Evolutionary conservation across 2,797 vertebrate species (phyloP), one percentile per base, ranked within the genome.

Genomic region (Hypotaenidia philippensis): DNA sequence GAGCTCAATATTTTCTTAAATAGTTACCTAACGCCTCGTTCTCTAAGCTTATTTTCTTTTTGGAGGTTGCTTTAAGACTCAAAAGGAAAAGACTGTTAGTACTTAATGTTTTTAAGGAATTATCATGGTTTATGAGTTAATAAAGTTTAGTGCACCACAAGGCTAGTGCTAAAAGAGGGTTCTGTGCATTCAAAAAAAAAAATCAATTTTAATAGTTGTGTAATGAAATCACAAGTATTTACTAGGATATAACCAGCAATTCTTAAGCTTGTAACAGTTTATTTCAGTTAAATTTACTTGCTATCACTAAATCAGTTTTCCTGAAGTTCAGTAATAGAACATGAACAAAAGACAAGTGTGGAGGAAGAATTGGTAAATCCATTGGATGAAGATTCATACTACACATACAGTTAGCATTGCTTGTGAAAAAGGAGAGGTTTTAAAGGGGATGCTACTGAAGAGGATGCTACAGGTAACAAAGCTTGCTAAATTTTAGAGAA

Each of bases 191-290:
- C 68, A 36, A 41, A 36, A 36, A 36, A 36, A 36, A 77, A 93
- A 82, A 87, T 72, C 60, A 4, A 55, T 89, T 92, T 84, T 90
- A 90, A 72, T 4, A 68, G 4, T 21, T 57, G 3, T 52, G 31
- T 74, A 10, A 70, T 87, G 71, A 88, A 90, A 78, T 75, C 9
- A 22, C 6, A 85, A 52, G 8, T 50, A 76, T 40, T 81, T 71
- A 49, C 26, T 63, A 32, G 19, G 12, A 72, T 92, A 29, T 40
- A 80, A 49, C 5, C 20, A 85, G 16, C 0, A 6, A 44, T 52
- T 40, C 6, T 9, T 47, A 4, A 50, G 17, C 23, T 70, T 72
- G 17, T 60, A 47, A 31, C 14, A 50, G 3, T 41, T 85, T 61
- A 49, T 87, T 89, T 15, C 23, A 61, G 10, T 63, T 68, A 52